Evolutionary conservation across 2,113 vertebrate species (phyloP).

Genomic region (Etheostoma spectabile): DNA sequence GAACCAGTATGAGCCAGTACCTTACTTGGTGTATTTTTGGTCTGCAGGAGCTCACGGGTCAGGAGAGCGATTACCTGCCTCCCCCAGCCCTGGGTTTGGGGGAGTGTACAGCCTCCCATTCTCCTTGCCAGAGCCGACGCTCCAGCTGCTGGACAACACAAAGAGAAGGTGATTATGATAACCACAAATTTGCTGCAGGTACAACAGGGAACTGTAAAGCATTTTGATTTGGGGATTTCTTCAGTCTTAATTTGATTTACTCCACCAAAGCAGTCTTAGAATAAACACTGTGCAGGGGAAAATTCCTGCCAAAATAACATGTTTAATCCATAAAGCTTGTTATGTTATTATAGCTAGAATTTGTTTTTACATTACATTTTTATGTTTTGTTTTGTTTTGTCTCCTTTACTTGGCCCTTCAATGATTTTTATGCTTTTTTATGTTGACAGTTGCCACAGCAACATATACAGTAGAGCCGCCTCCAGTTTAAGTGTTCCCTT

Average conservation of each 20-base stretch:
- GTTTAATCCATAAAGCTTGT: neutral
- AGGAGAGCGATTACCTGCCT: slow-evolving; percentile 50
- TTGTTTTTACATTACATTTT: neutral
- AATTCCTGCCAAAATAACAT: neutral
- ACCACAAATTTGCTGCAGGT: neutral
- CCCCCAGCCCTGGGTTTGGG: slow-evolving; percentile 37
- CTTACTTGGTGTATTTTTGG: neutral
- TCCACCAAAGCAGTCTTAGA: neutral
- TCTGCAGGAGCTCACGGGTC: slow-evolving; percentile 55
- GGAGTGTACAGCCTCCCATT: slow-evolving; percentile 51
- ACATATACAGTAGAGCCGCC: neutral
- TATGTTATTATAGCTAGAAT: neutral
- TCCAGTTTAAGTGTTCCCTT: too few relatives aligned
- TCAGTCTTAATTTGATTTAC: neutral
- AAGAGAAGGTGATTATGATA: slow-evolving; percentile 57
- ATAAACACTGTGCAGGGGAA: neutral
- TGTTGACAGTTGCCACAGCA: neutral
- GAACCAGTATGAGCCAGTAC: neutral
- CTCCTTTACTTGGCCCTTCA: neutral
- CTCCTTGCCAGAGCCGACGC: slow-evolving; percentile 59
- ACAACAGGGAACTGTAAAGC: neutral
- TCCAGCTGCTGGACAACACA: slow-evolving; percentile 51
- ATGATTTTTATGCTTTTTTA: neutral
- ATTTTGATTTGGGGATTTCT: neutral
- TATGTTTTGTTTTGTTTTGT: neutral